Evolutionary conservation across 2,888 invertebrate species (phyloP), one percentile per base, ranked within the genome.

Genomic region (Lochmaea crataegi): DNA sequence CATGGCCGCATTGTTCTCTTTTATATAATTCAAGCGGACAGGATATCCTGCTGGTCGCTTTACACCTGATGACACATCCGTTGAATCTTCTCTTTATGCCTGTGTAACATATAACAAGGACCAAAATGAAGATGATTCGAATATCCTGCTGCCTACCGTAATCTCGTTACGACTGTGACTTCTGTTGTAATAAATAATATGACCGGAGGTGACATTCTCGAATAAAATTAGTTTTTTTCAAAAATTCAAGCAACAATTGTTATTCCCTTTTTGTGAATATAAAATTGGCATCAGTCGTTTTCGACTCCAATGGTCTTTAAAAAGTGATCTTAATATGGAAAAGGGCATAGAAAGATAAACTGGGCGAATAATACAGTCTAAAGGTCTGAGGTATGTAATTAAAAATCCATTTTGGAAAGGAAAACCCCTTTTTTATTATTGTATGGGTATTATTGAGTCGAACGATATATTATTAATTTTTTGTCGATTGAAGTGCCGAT

Each of bases 1-100:
- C 71, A 71, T 65, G 58, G 16, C 51, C 53, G 65, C 72, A 73
- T 72, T 71, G 73, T 67, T 73, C 75, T 72, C 64, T 68, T 69
- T 69, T 65, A 72, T 72, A 64, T 70, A 70, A 76, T 76, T 73
- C 68, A 63, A 64, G 69, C 68, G 67, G 63, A 74, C 71, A 72
- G 42, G 66, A 71, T 73, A 58, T 71, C 74, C 63, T 64, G 65
- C 56, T 71, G 57, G 68, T 68, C 61, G 68, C 60, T 74, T 71
- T 38, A 69, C 75, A 73, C 75, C 73, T 75, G 73, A 71, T 61
- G 61, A 56, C 71, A 61, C 71, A 22, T 71, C 63, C 68, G 32
- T 53, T 60, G 38, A 66, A 51, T 42, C 66, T 53, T 16, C 51
- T 48, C 45, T 18, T 18, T 58, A 18, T 22, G 41, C 26, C 26